Base-by-base conservation (phyloP, 2,113 vertebrate species). In the Phycodurus eques region DNA sequence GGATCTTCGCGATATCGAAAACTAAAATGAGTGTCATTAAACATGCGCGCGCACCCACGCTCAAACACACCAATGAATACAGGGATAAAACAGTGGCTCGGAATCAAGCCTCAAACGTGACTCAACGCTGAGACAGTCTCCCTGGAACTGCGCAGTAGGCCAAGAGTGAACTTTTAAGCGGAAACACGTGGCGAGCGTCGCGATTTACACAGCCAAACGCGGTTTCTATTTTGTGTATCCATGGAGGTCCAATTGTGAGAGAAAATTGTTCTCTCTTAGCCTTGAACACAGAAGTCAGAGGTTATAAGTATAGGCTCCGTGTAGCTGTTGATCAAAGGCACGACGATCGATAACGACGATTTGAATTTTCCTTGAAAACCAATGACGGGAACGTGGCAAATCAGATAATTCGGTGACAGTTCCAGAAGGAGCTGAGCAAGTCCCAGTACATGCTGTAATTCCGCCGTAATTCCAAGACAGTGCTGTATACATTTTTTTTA, bases 1-100 rank as follows among this genome's bases (percentile, higher is more conserved):
- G 8, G n/a, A 62, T 60, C 12, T 47, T 71, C 14, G 9, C 2
- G 9, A 59, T 60, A 60, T 15, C 59, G 0, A 19, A 15, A 15
- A 17, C 31, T 33, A 19, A 61, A 39, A 61, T 9, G 31, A 61
- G 59, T 8, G 2, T 17, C 13, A 35, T 61, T 61, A 73, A 75
- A 81, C 71, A 76, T 82, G 83, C 69, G 15, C 70, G 72, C 44
- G 68, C 76, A 82, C 72, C 73, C 86, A 82, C 70, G 20, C 70
- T 71, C 19, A 46, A 46, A 74, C 76, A 80, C 70, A 78, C 67
- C 67, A 20, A 71, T 4, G 61, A 19, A 22, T 2, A 31, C 27
- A 19, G 44, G 0, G 33, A 79, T 76, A 54, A 73, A 80, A 79
- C 70, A 70, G 20, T 68, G 57, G 61, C 47, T 67, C 39, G 35